A percentile compares a stretch with the other conserved stretches of the same genome.
phyloP scores from a whole-genome alignment of 1,140 invertebrate genomes.

The Pseudomyrmex cubaensis region DNA sequence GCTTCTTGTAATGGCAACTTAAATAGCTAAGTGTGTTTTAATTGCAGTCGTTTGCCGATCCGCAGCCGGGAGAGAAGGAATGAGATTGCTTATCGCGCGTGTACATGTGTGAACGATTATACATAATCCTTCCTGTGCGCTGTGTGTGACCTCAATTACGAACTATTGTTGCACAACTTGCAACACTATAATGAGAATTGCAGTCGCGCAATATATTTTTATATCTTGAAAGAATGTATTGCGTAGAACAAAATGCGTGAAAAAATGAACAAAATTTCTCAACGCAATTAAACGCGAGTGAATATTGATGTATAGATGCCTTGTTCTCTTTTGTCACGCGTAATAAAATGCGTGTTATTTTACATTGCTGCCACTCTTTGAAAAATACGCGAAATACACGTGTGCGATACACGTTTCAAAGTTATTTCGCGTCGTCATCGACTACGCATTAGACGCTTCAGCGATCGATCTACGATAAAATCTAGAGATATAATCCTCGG shows the following conservation, averaged over 20 bases:
- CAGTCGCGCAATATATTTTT: neutral
- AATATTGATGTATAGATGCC: too few species aligned
- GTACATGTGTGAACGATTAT: slow-evolving; percentile 32
- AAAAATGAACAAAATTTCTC: too few species aligned
- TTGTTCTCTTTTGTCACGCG: neutral
- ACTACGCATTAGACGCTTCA: slow-evolving; percentile 22
- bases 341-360: neutral
- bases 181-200: neutral
- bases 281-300: too few species aligned
- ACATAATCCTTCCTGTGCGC: slow-evolving; percentile 31
- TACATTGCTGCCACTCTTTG: neutral
- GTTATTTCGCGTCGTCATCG: slow-evolving; percentile 36
- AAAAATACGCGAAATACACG: neutral
- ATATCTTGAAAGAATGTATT: neutral
- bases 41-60: slow-evolving; percentile 46
- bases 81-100: slow-evolving; percentile 29
- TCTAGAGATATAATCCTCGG: slow-evolving; percentile 15
- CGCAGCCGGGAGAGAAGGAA: slow-evolving; percentile 5
- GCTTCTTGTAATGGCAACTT: neutral
- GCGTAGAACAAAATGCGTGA: too few species aligned
- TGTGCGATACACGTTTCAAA: slow-evolving; percentile 1
- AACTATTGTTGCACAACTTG: slow-evolving; percentile 4
- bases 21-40: slow-evolving; percentile 49
- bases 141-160: slow-evolving; percentile 11
- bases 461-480: slow-evolving; percentile 41